Evolutionary conservation across 2,888 invertebrate genomes (phyloP).

Genomic region (Mythimna lalbum): DNA sequence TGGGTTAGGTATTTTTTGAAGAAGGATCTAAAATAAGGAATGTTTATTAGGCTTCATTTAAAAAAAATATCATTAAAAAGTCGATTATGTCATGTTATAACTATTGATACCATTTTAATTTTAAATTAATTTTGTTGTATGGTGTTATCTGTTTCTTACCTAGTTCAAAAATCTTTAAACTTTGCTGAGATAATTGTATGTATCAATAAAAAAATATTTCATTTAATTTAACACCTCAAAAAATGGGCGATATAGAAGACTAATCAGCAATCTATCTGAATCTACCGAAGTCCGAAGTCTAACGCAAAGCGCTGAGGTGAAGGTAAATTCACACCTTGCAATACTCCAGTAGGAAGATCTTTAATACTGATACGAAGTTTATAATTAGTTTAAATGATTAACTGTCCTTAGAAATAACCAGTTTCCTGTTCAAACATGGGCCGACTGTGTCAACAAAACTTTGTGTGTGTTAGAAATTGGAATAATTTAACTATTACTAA

Average conservation of each 20-base stretch:
- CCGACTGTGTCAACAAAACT: constrained; percentile 41
- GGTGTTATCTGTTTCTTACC: background rate
- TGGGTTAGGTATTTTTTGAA: background rate
- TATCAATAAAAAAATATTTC: too few species aligned
- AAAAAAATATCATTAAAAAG: too few species aligned
- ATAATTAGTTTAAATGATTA: constrained; percentile 49
- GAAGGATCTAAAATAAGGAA: background rate
- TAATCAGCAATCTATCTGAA: too few species aligned
- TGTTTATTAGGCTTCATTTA: background rate
- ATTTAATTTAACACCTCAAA: too few species aligned
- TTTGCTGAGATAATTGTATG: too few species aligned
- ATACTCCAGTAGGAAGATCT: background rate
- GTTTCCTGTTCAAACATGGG: constrained; percentile 47
- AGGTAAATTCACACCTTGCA: constrained; percentile 1
- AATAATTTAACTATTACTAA: constrained; percentile 34
- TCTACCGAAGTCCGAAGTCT: background rate
- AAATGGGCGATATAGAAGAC: too few species aligned
- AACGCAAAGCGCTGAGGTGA: background rate
- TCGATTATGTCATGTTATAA: too few species aligned
- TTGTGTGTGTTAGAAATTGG: constrained; percentile 39
- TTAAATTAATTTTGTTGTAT: too few species aligned
- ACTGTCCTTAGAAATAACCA: constrained; percentile 28
- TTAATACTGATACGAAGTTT: constrained; percentile 21
- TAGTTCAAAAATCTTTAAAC: background rate
- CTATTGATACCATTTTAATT: too few species aligned